phyloP scores from a whole-genome alignment of 1,140 invertebrate genomes.

The Scaptodrosophila lebanonensis region DNA sequence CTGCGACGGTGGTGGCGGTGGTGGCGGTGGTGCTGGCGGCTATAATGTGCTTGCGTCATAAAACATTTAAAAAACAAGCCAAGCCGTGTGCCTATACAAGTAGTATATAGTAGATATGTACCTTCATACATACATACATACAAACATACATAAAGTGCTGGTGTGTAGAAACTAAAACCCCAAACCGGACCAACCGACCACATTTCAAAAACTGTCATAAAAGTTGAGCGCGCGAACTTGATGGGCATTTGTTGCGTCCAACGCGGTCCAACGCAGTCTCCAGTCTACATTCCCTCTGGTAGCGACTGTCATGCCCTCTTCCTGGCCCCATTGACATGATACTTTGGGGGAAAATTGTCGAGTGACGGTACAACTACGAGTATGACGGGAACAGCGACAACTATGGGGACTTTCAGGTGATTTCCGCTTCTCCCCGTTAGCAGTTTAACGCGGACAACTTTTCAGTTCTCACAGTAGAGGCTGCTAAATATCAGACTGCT shows the following conservation, averaged over 20 bases:
- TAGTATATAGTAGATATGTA: no score
- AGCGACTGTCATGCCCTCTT: no score
- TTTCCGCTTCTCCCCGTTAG: slow-evolving; percentile 39
- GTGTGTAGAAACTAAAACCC: neutral
- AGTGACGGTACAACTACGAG: neutral
- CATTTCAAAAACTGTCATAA: slow-evolving; percentile 44
- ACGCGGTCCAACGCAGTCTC: neutral
- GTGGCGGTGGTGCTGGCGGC: slow-evolving; percentile 12
- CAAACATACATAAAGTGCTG: neutral
- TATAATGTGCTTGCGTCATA: slow-evolving; percentile 21
- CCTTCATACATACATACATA: slow-evolving; percentile 20
- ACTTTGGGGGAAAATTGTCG: slow-evolving; percentile 19
- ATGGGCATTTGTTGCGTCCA: slow-evolving; percentile 39
- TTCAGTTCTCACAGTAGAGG: slow-evolving; percentile 38
- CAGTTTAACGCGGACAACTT: slow-evolving; percentile 29
- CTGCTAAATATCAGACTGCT: no score
- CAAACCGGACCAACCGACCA: neutral
- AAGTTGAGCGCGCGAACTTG: slow-evolving; percentile 30
- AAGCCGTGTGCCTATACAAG: no score
- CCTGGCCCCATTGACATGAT: slow-evolving; percentile 23
- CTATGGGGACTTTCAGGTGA: slow-evolving; percentile 39
- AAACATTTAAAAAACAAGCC: slow-evolving; percentile 48
- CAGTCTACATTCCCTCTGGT: neutral
- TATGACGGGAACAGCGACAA: neutral
- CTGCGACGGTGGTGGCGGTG: neutral